Evolutionary conservation across 37 sponge, comb jelly and placozoan genomes (phyloP), one percentile per base, ranked within the genome.

Genomic region (Halichondria panicea): DNA sequence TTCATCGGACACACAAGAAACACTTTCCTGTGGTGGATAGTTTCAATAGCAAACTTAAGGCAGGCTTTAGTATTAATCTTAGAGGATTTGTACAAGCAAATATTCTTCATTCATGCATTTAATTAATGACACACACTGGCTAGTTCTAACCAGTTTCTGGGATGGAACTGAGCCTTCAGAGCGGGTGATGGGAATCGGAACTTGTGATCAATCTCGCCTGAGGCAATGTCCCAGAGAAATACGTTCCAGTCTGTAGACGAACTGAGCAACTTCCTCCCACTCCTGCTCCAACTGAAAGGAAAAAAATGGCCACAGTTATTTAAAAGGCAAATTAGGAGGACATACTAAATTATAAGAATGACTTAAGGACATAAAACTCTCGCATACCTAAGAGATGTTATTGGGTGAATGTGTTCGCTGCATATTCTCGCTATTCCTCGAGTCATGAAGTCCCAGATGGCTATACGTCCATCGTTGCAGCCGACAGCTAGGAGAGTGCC

Each of bases 401-500:
- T 91, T 55, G 99, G 94, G 70, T 94, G 95, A 70, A 89, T 90
- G 68, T 98, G 99, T 52, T 70, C 78, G 37, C 78, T 82, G 67
- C 79, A 89, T 9, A 71, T 80, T 59, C 87, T 79, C n/a, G 99
- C 90, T 21, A 98, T 89, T 0, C 93, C 87, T 21, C 95, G 90
- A 3, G 99, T 98, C 80, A 98, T 88, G 60, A 98, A 89, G 69
- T 98, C 95, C 79, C 88, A 98, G 30, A 98, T 69, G 33, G 87
- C 93, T 21, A 98, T 88, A 1, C 99, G 72, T 8, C 99, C 99
- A 82, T 98, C 99, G 69, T 98, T 98, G 62, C 95, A 98, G 22
- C 99, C 99, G 22, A 95, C 95, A 31, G 99, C 99, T 33, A 98
- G 74, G 36, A 92, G 81, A 8, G 95, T 95, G 18, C 99, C 99